These are phyloP conservation scores for Papilio polytes DNA, from an alignment of 1,140 invertebrate species.

Conservation along the genomic window DNA sequence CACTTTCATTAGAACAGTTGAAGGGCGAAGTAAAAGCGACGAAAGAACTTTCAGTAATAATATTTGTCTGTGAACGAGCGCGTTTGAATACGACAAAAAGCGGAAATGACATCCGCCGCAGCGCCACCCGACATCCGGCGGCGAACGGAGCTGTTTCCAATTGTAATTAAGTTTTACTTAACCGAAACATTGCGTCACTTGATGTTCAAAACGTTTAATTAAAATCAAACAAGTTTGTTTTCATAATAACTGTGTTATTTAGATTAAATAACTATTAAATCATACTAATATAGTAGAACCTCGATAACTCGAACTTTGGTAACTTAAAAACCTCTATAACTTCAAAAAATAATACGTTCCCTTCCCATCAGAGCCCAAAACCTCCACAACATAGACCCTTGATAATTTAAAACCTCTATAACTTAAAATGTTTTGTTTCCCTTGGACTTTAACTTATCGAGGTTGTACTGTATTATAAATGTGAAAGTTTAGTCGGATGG, in stretches of 20 bases:
- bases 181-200: constrained; percentile 36
- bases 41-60: constrained; percentile 44
- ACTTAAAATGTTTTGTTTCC: no score
- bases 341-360: no score
- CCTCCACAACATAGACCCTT: no score
- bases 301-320: no score
- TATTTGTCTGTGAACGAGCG: constrained; percentile 44
- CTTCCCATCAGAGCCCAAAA: no score
- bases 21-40: constrained; percentile 36
- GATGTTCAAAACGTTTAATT: constrained; percentile 1
- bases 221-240: not conserved
- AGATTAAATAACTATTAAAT: not conserved
- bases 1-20: constrained; percentile 9
- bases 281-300: no score
- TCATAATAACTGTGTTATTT: not conserved
- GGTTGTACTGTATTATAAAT: no score
- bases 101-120: constrained; percentile 48
- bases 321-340: no score
- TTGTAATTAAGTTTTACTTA: constrained; percentile 53
- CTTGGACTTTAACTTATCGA: no score
- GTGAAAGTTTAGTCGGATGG: no score
- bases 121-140: constrained; percentile 45
- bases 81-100: constrained; percentile 46
- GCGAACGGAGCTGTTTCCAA: constrained; percentile 45
- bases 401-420: no score